These are phyloP conservation scores for Scaptomyza caliginosa DNA, from an alignment of 2,888 invertebrate genomes.

Conservation along the genomic window DNA sequence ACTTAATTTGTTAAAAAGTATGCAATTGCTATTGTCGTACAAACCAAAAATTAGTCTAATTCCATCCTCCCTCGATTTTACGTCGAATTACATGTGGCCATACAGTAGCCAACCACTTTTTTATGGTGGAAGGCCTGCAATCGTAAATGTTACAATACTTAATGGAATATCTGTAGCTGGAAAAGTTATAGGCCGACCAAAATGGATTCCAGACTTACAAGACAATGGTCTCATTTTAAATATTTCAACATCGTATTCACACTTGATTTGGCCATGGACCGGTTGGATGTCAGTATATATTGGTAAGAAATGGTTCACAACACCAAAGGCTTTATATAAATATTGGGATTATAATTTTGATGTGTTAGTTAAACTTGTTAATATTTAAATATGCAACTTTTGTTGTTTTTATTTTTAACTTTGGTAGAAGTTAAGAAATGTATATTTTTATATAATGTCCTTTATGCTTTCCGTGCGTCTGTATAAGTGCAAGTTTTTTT, in stretches of 20 bases:
- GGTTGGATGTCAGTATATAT: slow-evolving; percentile 95
- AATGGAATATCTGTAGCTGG: slow-evolving; percentile 97
- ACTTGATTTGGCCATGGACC: slow-evolving; percentile 97
- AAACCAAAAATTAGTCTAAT: slow-evolving; percentile 87
- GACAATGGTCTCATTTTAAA: slow-evolving; percentile 92
- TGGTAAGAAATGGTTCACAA: slow-evolving; percentile 64
- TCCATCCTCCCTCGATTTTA: slow-evolving; percentile 95
- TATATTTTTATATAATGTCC: too few species aligned
- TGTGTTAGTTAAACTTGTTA: too few species aligned
- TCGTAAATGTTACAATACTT: slow-evolving; percentile 96
- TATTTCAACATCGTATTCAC: slow-evolving; percentile 90
- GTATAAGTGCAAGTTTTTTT: too few species aligned
- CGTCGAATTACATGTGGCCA: slow-evolving; percentile 99
- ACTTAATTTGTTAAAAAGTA: slow-evolving; percentile 93
- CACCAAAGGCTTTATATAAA: neutral
- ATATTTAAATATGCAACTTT: too few species aligned
- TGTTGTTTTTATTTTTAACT: too few species aligned
- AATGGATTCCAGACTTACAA: slow-evolving; percentile 95
- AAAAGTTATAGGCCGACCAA: slow-evolving; percentile 85
- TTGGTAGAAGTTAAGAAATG: too few species aligned
- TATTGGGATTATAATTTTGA: too few species aligned
- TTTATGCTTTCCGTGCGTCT: too few species aligned
- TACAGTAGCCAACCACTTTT: slow-evolving; percentile 98
- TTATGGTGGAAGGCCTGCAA: slow-evolving; percentile 92
- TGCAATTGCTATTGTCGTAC: slow-evolving; percentile 86